phyloP scores from a whole-genome alignment of 1,140 invertebrate genomes.

The Drosophila ambigua region DNA sequence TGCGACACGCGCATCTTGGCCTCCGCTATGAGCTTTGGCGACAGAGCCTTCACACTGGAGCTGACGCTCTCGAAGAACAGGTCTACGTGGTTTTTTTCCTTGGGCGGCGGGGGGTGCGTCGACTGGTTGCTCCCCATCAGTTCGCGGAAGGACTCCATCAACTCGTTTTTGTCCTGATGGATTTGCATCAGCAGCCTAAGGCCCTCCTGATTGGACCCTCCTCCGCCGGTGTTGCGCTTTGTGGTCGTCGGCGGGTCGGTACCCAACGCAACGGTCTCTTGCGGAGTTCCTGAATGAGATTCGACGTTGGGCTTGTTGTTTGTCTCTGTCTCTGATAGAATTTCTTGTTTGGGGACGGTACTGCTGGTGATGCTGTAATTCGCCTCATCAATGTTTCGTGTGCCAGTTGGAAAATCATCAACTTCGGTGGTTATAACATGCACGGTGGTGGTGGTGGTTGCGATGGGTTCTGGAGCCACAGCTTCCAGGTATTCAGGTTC shows the following conservation, averaged over 20 bases:
- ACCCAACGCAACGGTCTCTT: no score
- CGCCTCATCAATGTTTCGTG: neutral
- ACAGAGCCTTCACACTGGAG: slow-evolving; percentile 76
- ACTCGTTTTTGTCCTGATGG: slow-evolving; percentile 78
- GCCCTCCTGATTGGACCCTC: slow-evolving; percentile 59
- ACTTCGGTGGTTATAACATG: no score
- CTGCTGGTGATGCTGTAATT: neutral
- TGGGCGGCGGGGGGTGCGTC: slow-evolving; percentile 20
- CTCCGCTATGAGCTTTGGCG: slow-evolving; percentile 75
- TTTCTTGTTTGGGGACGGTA: slow-evolving; percentile 16
- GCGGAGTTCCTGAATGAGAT: no score
- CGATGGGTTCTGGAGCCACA: neutral
- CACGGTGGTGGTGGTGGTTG: no score
- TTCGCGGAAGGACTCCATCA: slow-evolving; percentile 77
- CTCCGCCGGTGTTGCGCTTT: neutral
- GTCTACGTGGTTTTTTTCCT: slow-evolving; percentile 76
- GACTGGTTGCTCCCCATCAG: slow-evolving; percentile 61
- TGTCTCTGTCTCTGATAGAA: slow-evolving; percentile 2
- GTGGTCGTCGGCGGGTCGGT: neutral
- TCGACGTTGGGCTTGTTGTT: neutral
- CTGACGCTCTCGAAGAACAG: slow-evolving; percentile 81
- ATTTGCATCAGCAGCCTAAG: slow-evolving; percentile 77
- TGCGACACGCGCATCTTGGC: slow-evolving; percentile 81
- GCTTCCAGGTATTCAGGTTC: neutral
- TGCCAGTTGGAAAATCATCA: neutral